A percentile compares a stretch with the other conserved stretches of the same genome.
These are phyloP conservation scores for Mycalesis mineus DNA, from an alignment of 2,888 invertebrate genomes.

Conservation along the genomic window DNA sequence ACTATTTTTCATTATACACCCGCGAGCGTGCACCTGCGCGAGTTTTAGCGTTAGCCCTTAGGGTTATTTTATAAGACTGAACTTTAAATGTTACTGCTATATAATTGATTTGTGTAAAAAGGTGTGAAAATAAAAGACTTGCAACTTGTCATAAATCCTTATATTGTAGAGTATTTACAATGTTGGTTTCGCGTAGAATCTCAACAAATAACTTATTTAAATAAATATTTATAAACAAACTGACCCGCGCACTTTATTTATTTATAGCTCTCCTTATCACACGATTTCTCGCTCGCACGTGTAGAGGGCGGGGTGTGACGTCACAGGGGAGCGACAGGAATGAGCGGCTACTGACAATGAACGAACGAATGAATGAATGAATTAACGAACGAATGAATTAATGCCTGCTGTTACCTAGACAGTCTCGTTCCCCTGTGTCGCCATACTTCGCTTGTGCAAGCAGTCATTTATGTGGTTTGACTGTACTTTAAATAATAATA, in stretches of 20 bases:
- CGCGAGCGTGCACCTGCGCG: no score
- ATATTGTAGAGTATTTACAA: constrained; percentile 59
- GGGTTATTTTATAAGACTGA: background rate
- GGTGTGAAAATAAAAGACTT: constrained; percentile 27
- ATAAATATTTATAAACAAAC: constrained; percentile 49
- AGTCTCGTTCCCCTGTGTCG: no score
- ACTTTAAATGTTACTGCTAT: background rate
- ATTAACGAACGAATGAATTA: no score
- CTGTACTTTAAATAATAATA: no score
- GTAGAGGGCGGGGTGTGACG: no score
- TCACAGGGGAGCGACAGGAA: no score
- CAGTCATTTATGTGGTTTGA: no score
- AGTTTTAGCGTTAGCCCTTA: background rate
- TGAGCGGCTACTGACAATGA: no score
- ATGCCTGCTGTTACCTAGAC: no score
- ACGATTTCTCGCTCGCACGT: background rate
- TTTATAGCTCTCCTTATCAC: background rate
- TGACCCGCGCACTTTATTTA: constrained; percentile 1
- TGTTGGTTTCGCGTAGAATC: constrained; percentile 47
- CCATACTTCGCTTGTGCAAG: no score
- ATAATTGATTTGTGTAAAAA: background rate
- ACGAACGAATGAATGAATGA: no score
- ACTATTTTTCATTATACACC: no score
- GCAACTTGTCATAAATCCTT: constrained; percentile 39
- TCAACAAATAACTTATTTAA: constrained; percentile 67